Conservation (phyloP, 2,888 invertebrate genomes). For the Pantelozetes paolii region DNA sequence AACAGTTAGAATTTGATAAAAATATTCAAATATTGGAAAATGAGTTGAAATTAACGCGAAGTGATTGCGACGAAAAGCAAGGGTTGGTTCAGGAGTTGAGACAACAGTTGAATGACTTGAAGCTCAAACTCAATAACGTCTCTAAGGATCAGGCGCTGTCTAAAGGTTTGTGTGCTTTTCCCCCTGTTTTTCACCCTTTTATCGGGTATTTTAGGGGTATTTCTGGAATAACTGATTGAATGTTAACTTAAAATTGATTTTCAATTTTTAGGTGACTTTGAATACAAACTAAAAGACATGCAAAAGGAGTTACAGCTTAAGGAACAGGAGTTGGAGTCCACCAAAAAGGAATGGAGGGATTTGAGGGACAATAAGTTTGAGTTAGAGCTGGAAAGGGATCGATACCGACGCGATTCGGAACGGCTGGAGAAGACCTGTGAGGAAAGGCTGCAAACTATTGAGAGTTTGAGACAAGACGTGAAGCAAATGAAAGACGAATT, state of each 20-base stretch:
- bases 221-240: too few species aligned
- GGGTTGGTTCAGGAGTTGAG: constrained; percentile 5
- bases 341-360: constrained; percentile 30
- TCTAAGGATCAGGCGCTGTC: constrained; percentile 1
- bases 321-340: constrained; percentile 25
- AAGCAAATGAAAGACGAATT: constrained; percentile 41
- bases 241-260: not conserved
- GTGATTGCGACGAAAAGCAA: constrained; percentile 40
- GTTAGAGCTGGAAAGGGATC: constrained; percentile 40
- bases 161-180: constrained; percentile 20
- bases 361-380: constrained; percentile 32
- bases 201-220: too few species aligned
- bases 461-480: constrained; percentile 38
- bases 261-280: constrained; percentile 28
- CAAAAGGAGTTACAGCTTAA: constrained; percentile 37
- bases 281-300: constrained; percentile 35
- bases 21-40: constrained; percentile 31
- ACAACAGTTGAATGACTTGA: constrained; percentile 28
- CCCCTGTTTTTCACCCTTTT: too few species aligned
- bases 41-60: constrained; percentile 40
- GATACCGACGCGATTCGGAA: constrained; percentile 8
- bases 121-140: not conserved
- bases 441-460: constrained; percentile 27
- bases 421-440: constrained; percentile 10
- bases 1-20: constrained; percentile 36